These are phyloP conservation scores for Pionites leucogaster DNA, from an alignment of 2,113 vertebrate species.

Conservation along the genomic window DNA sequence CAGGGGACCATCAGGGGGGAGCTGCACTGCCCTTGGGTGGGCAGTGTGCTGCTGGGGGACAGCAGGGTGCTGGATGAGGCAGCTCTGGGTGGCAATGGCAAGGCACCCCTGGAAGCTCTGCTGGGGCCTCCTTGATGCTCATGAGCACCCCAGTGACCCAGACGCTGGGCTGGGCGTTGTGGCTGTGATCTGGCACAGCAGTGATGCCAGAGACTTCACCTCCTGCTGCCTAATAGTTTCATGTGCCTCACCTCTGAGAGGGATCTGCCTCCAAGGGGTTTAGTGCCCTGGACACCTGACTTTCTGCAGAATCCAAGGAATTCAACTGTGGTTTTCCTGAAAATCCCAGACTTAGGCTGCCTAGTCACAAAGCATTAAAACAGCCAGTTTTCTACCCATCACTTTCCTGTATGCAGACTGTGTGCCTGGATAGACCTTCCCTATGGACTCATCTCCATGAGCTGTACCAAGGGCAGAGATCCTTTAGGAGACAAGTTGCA, in stretches of 20 bases:
- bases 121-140: fast-evolving
- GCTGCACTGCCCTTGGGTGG: neutral
- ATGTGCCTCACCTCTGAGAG: neutral
- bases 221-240: neutral
- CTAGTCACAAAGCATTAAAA: neutral
- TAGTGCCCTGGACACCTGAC: neutral
- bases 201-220: neutral
- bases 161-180: neutral
- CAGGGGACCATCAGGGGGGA: fast-evolving
- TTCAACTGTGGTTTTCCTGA: neutral
- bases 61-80: neutral
- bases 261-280: neutral
- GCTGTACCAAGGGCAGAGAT: neutral
- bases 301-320: neutral
- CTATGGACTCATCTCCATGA: neutral
- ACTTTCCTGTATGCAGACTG: neutral
- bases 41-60: neutral
- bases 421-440: neutral
- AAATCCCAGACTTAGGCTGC: neutral
- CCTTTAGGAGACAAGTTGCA: neutral
- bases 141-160: neutral
- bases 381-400: neutral
- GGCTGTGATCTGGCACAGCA: neutral
- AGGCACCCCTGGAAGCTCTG: fast-evolving
- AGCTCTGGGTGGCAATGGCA: neutral